Base-by-base conservation (phyloP, 2,113 vertebrate species). In the Agelaius phoeniceus region DNA sequence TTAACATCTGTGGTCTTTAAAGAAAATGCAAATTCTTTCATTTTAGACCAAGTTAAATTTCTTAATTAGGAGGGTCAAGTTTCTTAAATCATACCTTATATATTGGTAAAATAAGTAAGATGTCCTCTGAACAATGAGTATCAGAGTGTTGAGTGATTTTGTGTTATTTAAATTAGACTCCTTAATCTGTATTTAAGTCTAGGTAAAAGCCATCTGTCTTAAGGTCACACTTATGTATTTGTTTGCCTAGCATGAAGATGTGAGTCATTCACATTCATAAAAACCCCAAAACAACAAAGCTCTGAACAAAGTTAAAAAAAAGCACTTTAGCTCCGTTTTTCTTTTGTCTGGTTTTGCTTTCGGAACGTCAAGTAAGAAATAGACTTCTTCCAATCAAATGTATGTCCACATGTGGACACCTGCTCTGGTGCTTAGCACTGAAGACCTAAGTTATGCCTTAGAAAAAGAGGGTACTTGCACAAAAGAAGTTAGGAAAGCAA, bases 1-100 rank as follows among this genome's bases (percentile, higher is more conserved):
- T 93, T 96, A 93, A 94, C 79, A 93, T 95, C 85, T 94, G 91
- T 85, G 89, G 78, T 85, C 95, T 91, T 95, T 77, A 95, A 94
- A 96, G 93, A 96, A 97, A 94, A 94, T 87, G 87, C 82, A 95
- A 89, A 93, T 90, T 93, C 87, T 89, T 94, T 84, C 39, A 77
- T 85, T 93, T 85, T 80, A 85, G 75, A 96, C 43, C 72, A 83
- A 91, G 82, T 87, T 89, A 91, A 88, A 91, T 95, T 89, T 91
- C 78, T 91, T 94, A 93, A 95, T 96, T 96, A 87, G 52, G 44
- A 79, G 27, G n/a, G 69, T 84, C 63, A 86, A 13, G 37, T 92
- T 94, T 83, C 90, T 75, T 80, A 90, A 92, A 66, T 54, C 21
- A 8, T 74, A 77, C 37, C 31, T 83, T 28, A 24, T 80, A 54